phyloP scores from a whole-genome alignment of 2,888 invertebrate genomes.

The Habrosyne pyritoides region DNA sequence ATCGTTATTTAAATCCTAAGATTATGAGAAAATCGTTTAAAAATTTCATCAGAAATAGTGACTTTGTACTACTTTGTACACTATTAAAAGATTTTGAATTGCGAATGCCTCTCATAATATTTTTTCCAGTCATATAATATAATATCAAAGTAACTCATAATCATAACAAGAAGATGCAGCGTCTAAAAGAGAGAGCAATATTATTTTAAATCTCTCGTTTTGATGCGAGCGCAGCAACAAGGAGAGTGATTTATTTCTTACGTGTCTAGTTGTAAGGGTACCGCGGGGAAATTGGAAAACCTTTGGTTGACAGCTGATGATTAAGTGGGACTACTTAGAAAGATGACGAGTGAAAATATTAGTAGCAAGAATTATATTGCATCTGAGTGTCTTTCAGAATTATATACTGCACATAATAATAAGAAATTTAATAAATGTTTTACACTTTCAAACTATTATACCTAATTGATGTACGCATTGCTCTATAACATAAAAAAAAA shows the following conservation, averaged over 20 bases:
- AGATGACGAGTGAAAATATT: neutral
- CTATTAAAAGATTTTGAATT: too few species aligned
- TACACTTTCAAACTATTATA: too few species aligned
- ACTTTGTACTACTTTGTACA: too few species aligned
- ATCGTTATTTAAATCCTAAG: too few species aligned
- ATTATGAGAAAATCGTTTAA: too few species aligned
- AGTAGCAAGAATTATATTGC: neutral
- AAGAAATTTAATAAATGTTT: too few species aligned
- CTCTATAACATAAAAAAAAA: too few species aligned
- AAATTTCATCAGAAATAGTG: too few species aligned
- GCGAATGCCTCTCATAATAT: too few species aligned
- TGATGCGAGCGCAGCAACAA: conserved; percentile 12
- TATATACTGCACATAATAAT: too few species aligned
- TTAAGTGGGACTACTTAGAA: neutral
- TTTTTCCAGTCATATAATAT: neutral
- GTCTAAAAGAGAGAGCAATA: conserved; percentile 11
- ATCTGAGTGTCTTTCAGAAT: neutral
- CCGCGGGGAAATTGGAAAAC: conserved; percentile 13
- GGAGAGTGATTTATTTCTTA: conserved; percentile 22
- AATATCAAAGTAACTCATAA: neutral
- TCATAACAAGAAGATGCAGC: conserved; percentile 1
- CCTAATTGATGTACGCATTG: too few species aligned
- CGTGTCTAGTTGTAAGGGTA: conserved; percentile 14
- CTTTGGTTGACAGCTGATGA: neutral
- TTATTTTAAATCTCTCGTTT: conserved; percentile 19